Percentiles rank a stretch among this genome's conserved stretches.
phyloP scores from a whole-genome alignment of 2,888 invertebrate species.

The Cephus nigrinus region DNA sequence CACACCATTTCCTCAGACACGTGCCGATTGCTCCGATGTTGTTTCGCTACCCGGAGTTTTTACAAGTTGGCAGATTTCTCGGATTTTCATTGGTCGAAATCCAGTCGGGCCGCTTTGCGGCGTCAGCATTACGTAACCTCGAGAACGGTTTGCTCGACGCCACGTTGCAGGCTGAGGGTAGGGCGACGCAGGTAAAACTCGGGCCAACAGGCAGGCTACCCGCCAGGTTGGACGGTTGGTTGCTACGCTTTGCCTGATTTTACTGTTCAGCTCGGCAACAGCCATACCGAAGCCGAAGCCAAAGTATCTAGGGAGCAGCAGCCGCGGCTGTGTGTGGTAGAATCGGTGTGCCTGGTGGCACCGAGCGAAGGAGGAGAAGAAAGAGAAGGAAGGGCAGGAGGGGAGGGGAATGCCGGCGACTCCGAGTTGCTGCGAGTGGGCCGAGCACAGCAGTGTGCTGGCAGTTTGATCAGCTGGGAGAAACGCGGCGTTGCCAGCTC shows the following conservation, averaged over 20 bases:
- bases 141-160: conserved; percentile 2
- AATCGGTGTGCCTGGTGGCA: neutral
- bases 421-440: neutral
- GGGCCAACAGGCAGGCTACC: too few relatives aligned
- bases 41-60: too few relatives aligned
- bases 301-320: too few relatives aligned
- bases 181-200: too few relatives aligned
- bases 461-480: conserved; percentile 53
- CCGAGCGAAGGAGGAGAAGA: neutral
- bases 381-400: neutral
- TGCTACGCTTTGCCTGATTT: neutral
- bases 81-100: too few relatives aligned
- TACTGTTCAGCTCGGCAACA: conserved; percentile 7
- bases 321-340: too few relatives aligned
- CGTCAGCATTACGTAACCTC: conserved; percentile 1
- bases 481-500: conserved; percentile 47
- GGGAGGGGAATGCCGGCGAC: neutral
- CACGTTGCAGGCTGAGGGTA: neutral
- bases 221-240: too few relatives aligned
- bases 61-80: too few relatives aligned
- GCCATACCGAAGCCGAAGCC: neutral
- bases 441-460: conserved; percentile 6
- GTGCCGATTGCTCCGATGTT: too few relatives aligned
- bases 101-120: too few relatives aligned
- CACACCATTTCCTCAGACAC: too few relatives aligned